Percentiles rank a stretch among this genome's conserved stretches.
These are phyloP conservation scores for Mixornis gularis DNA, from an alignment of 2,113 vertebrate genomes.

Conservation along the genomic window DNA sequence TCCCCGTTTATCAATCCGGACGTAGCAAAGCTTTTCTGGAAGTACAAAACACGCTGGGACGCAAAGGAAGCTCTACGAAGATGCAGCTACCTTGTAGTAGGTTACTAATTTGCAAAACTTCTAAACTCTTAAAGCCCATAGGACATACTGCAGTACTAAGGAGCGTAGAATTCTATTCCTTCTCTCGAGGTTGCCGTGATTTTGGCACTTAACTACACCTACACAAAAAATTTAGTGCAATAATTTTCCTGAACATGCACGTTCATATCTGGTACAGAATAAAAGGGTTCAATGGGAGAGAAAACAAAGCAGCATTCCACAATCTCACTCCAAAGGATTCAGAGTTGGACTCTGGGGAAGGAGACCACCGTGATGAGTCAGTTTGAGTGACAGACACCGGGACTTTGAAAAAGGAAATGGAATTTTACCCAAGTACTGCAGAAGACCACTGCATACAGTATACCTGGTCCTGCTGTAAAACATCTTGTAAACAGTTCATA, in stretches of 20 bases:
- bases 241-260: constrained; percentile 62
- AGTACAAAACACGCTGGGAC: constrained; percentile 63
- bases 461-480: constrained; percentile 74
- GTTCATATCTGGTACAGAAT: constrained; percentile 61
- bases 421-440: constrained; percentile 71
- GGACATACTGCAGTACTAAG: constrained; percentile 65
- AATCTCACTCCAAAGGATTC: constrained; percentile 52
- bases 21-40: constrained; percentile 63
- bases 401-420: constrained; percentile 61
- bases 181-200: constrained; percentile 59
- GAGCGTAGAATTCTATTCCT: constrained; percentile 61
- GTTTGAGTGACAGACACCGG: constrained; percentile 34
- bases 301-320: constrained; percentile 69
- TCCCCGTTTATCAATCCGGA: neutral
- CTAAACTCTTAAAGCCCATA: constrained; percentile 67
- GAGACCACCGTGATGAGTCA: constrained; percentile 40
- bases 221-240: constrained; percentile 63
- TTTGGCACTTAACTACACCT: constrained; percentile 69
- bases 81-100: constrained; percentile 65
- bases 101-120: constrained; percentile 60
- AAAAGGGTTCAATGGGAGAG: constrained; percentile 38
- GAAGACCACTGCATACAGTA: constrained; percentile 67
- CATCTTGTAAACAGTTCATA: constrained; percentile 79
- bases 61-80: constrained; percentile 65
- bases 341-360: constrained; percentile 63